Evolutionary conservation across 2,113 vertebrate genomes (phyloP), one percentile per base, ranked within the genome.

Genomic region (Oxyura jamaicensis): DNA sequence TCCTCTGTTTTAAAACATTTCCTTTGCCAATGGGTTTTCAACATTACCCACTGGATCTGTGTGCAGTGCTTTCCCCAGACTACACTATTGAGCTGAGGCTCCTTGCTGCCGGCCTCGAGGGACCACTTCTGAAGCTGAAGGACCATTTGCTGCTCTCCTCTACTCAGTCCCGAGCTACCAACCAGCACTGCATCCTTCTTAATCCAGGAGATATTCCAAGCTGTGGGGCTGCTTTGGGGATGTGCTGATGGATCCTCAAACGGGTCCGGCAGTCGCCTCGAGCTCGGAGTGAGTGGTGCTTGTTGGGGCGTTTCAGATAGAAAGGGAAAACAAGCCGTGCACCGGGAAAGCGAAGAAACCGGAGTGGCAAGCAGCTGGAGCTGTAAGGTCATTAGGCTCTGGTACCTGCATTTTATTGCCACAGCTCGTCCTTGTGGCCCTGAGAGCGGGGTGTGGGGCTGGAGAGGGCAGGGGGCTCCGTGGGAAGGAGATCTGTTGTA

Each of bases 21-120:
- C 83, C 92, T 92, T 93, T 86, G 78, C 75, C 81, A 91, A 85
- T 90, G 85, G 95, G 95, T 96, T 96, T 95, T 83, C 66, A 73
- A 46, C 84, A 41, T 93, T 95, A 68, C 85, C 84, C 60, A 58
- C 48, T 87, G 90, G 66, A 81, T 77, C 65, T 91, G 52, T 62
- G 67, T 77, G 72, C 65, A 77, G 66, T 58, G 35, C 1, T 3
- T 75, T 85, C 83, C 63, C 89, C 36, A 69, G 77, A 75, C 71
- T 86, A 3, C 69, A 8, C 46, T 79, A 31, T 52, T 44, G 74
- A 86, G 39, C 66, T 28, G 35, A 41, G 67, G 78, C 67, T 91
- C 88, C 86, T 93, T 62, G 66, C 59, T 85, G 92, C 81, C 72
- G 55, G 71, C 77, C 88, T 92, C 93, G 35, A 63, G 92, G 83